Evolutionary conservation across 2,797 vertebrate genomes (phyloP), one percentile per base, ranked within the genome.

Genomic region (Acipenser oxyrinchus): DNA sequence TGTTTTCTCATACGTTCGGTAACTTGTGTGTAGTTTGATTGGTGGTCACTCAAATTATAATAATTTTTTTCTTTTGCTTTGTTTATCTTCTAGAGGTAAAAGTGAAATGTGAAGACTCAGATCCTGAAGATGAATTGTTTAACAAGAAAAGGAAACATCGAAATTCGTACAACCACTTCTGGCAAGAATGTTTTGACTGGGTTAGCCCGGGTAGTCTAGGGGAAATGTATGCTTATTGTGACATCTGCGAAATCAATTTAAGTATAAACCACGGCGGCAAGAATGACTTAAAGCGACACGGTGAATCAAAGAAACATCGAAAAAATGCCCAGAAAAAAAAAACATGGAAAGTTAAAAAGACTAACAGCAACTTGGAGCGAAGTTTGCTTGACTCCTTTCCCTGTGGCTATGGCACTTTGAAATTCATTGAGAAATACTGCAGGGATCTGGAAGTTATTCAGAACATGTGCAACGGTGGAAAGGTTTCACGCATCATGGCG

Each of bases 171-270:
- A 72, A 79, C 2, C 48, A 75, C 9, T 55, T n/a, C 9, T 90
- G 88, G 89, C 80, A 81, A 68, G 66, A 74, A 15, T 64, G 48
- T 1, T 83, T 70, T 53, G 58, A 37, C 1, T 89, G 88, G 89
- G 75, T 68, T 7, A 73, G 75, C 5, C 62, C 37, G 0, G 90
- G 89, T 65, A 1, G 59, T 12, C 69, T 75, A 0, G 89, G 88
- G 57, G 71, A 83, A 1, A 7, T 69, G 0, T 82, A 76, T 12
- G 84, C 84, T n/a, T 82, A 78, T 77, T 91, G 89, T 73, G 62
- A 63, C 10, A 1, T 69, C 15, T 91, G 88, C 72, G 48, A 78
- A 6, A 59, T 49, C 49, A 78, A 80, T 71, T 55, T 91, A 2
- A 69, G 6, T 55, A 74, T 83, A 1, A 49, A 66, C 51, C 13